These are phyloP conservation scores for Rhabdornis inornatus DNA, from an alignment of 2,113 vertebrate species.

Conservation along the genomic window DNA sequence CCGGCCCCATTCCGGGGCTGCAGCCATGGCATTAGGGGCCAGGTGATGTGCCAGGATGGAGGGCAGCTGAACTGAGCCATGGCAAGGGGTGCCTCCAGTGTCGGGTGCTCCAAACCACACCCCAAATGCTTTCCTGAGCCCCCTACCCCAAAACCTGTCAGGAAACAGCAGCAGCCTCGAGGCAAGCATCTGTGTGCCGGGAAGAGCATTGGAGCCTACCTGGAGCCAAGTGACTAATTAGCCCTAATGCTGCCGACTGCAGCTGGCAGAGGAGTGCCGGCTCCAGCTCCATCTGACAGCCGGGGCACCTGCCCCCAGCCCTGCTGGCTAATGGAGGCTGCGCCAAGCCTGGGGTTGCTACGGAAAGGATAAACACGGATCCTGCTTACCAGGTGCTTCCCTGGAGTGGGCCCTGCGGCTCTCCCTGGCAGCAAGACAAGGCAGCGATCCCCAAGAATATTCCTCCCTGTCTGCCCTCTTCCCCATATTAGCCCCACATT, in stretches of 20 bases:
- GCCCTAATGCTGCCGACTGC: not conserved
- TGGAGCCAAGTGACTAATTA: slow-evolving; percentile 2
- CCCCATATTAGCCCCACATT: not conserved
- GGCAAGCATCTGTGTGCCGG: not conserved
- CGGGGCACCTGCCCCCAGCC: not conserved
- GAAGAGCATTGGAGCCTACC: not conserved
- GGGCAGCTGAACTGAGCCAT: not conserved
- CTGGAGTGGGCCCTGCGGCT: not conserved
- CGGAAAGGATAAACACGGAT: not conserved
- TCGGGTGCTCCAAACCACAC: not conserved
- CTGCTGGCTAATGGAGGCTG: slow-evolving; percentile 12
- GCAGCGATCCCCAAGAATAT: not conserved
- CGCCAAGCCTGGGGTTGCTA: not conserved
- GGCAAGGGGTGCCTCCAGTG: rapidly evolving
- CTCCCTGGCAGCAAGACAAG: not conserved
- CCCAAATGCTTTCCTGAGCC: not conserved
- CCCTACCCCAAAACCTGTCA: not conserved
- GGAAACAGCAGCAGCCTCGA: not conserved
- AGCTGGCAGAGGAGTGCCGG: not conserved
- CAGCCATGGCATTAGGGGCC: rapidly evolving
- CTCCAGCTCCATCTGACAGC: slow-evolving; percentile 12
- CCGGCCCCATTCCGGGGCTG: rapidly evolving
- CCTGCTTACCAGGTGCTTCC: not conserved
- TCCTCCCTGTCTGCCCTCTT: not conserved
- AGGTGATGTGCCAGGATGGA: rapidly evolving